Percentiles rank a stretch among this genome's conserved stretches.
These are phyloP conservation scores for Tetragonula carbonaria DNA, from an alignment of 2,888 invertebrate genomes.

Conservation along the genomic window DNA sequence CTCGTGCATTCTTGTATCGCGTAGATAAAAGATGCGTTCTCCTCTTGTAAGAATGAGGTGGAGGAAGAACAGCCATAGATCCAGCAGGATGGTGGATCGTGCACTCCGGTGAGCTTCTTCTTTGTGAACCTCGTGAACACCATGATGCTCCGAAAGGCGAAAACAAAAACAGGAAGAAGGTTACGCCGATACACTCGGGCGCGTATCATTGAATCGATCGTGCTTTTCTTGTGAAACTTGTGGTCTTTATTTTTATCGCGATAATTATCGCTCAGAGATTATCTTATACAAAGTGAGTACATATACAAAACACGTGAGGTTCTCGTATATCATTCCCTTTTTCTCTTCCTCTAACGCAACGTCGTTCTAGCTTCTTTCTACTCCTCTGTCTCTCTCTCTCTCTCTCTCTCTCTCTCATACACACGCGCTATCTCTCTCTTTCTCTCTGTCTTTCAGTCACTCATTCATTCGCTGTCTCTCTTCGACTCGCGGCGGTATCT, in stretches of 20 bases:
- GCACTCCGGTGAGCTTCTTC: constrained; percentile 20
- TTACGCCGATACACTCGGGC: constrained; percentile 61
- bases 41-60: neutral
- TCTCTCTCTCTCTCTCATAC: constrained; percentile 17
- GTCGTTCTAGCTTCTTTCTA: constrained; percentile 20
- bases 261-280: constrained; percentile 59
- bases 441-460: constrained; percentile 16
- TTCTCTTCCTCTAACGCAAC: constrained; percentile 14
- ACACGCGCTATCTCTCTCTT: constrained; percentile 20
- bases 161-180: constrained; percentile 66
- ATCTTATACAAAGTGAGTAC: constrained; percentile 71
- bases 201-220: constrained; percentile 37
- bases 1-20: neutral
- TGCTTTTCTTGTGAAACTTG: constrained; percentile 60
- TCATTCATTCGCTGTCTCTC: constrained; percentile 43
- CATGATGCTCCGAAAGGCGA: constrained; percentile 3
- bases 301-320: constrained; percentile 70
- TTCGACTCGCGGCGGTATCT: constrained; percentile 41
- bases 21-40: no score
- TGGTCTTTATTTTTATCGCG: constrained; percentile 66
- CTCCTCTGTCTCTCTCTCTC: constrained; percentile 17
- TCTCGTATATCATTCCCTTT: constrained; percentile 46
- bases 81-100: constrained; percentile 4
- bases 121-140: constrained; percentile 26
- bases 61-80: neutral